Percentiles rank a stretch among this genome's conserved stretches.
Evolutionary conservation across 2,888 invertebrate species (phyloP).

Genomic region (Leistus spinibarbis): DNA sequence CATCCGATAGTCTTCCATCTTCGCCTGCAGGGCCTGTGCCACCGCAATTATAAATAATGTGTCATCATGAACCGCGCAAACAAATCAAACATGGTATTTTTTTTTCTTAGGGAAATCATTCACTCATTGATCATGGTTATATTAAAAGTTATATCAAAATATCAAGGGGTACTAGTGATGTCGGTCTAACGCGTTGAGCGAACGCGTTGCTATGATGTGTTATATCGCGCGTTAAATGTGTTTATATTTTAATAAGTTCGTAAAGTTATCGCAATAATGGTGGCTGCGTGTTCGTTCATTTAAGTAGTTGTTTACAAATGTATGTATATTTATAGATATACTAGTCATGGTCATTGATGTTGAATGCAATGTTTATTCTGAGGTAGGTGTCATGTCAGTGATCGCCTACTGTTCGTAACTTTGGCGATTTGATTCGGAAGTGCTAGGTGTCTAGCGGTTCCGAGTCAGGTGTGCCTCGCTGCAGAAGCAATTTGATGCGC

Average conservation of each 20-base stretch:
- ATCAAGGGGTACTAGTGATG: background rate
- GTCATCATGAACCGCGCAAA: conserved; percentile 45
- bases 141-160: background rate
- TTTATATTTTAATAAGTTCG: conserved; percentile 37
- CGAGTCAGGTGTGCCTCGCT: conserved; percentile 85
- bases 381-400: background rate
- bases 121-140: background rate
- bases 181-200: background rate
- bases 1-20: conserved; percentile 70
- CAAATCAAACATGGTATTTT: conserved; percentile 9
- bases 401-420: conserved; percentile 7
- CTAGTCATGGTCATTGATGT: conserved; percentile 18
- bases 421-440: conserved; percentile 30
- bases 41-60: conserved; percentile 50
- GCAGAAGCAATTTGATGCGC: conserved; percentile 84
- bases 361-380: conserved; percentile 4
- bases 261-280: conserved; percentile 52
- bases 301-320: background rate
- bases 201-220: background rate
- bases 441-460: conserved; percentile 73
- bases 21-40: conserved; percentile 70
- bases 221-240: background rate
- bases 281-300: conserved; percentile 52
- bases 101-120: background rate
- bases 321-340: conserved; percentile 7